phyloP scores from a whole-genome alignment of 2,888 invertebrate species.

The Brachypterus glaber region DNA sequence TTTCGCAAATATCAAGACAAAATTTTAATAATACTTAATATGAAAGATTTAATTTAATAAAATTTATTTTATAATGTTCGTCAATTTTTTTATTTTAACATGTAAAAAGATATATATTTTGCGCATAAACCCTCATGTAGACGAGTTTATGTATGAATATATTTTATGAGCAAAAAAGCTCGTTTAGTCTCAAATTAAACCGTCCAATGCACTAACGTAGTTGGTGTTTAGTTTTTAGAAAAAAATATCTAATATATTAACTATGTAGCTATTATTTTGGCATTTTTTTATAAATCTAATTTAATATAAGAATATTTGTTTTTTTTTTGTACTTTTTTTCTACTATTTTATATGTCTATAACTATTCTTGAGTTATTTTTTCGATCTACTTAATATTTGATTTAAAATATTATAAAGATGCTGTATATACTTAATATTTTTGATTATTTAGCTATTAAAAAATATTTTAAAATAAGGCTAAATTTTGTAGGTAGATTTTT shows the following conservation, averaged over 20 bases:
- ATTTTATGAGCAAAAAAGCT: no score
- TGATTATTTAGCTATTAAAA: constrained; percentile 12
- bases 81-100: no score
- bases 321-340: constrained; percentile 12
- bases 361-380: constrained; percentile 8
- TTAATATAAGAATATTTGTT: constrained; percentile 2
- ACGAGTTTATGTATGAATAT: no score
- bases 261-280: constrained; percentile 11
- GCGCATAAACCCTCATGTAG: no score
- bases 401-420: no score
- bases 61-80: no score
- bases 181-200: constrained; percentile 36
- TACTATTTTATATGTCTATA: constrained; percentile 10
- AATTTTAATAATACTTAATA: no score
- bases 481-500: constrained; percentile 18
- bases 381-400: no score
- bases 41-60: no score
- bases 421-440: constrained; percentile 11
- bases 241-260: constrained; percentile 26
- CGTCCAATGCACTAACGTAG: constrained; percentile 35
- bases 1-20: no score
- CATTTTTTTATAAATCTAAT: constrained; percentile 6
- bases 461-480: constrained; percentile 13
- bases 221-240: constrained; percentile 29
- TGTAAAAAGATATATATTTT: no score